These are phyloP conservation scores for Gobionotothen gibberifrons DNA, from an alignment of 2,797 vertebrate species.

Conservation along the genomic window DNA sequence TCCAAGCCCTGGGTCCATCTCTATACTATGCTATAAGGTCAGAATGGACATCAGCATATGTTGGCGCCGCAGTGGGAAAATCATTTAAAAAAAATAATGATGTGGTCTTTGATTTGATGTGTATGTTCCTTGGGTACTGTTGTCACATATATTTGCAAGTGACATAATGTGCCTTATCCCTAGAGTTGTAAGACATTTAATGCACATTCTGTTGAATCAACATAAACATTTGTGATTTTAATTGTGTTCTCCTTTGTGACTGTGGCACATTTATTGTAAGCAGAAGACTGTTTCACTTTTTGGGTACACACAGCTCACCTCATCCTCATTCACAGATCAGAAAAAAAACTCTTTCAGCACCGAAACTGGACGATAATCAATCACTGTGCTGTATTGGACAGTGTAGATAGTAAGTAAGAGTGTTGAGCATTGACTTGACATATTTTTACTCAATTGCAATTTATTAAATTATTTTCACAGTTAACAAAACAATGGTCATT, in stretches of 20 bases:
- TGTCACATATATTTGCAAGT: constrained; percentile 64
- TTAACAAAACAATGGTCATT: constrained; percentile 77
- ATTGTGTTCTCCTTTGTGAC: constrained; percentile 9
- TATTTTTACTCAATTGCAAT: constrained; percentile 54
- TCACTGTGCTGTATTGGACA: neutral
- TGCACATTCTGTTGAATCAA: constrained; percentile 54
- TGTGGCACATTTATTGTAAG: constrained; percentile 39
- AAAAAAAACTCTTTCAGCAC: constrained; percentile 11
- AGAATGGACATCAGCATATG: constrained; percentile 33
- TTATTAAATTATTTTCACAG: constrained; percentile 78
- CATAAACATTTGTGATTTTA: constrained; percentile 67
- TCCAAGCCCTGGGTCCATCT: constrained; percentile 13
- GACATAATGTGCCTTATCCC: constrained; percentile 74
- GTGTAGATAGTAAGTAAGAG: neutral
- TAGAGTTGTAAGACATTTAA: constrained; percentile 53
- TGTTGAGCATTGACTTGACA: neutral
- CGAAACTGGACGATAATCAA: constrained; percentile 18
- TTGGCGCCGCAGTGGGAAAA: constrained; percentile 28
- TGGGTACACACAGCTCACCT: neutral
- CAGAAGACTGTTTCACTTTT: constrained; percentile 9
- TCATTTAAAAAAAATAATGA: neutral
- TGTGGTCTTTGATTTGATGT: constrained; percentile 49
- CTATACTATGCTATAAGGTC: constrained; percentile 29
- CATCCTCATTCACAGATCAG: neutral
- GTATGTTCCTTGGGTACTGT: constrained; percentile 57